Conservation (phyloP, 2,888 invertebrate genomes). For the Drosophila recens region DNA sequence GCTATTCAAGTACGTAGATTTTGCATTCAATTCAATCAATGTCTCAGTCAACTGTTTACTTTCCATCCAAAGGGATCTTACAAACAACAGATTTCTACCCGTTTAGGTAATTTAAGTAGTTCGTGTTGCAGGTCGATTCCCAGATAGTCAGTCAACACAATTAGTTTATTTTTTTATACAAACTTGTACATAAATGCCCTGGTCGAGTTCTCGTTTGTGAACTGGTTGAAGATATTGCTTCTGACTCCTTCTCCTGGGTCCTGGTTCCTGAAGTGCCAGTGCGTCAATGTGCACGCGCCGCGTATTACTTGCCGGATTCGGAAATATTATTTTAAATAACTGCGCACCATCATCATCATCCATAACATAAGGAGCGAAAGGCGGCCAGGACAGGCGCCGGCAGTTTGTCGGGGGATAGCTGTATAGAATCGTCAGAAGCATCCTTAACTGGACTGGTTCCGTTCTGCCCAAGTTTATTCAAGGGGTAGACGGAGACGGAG, state of each 20-base stretch:
- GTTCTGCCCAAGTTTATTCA: conserved; percentile 20
- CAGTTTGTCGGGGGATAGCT: conserved; percentile 28
- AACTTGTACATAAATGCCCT: neutral
- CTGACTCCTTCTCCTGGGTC: no score
- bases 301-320: conserved; percentile 76
- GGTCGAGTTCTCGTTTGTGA: neutral
- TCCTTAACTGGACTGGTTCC: conserved; percentile 41
- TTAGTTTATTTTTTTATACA: neutral
- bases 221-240: neutral
- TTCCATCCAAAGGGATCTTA: no score
- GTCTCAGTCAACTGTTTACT: no score
- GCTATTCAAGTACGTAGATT: no score
- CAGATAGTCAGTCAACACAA: neutral
- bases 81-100: no score
- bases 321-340: conserved; percentile 80
- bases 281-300: conserved; percentile 59
- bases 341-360: conserved; percentile 55
- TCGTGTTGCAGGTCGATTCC: neutral
- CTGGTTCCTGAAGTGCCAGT: conserved; percentile 1
- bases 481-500: no score
- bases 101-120: neutral
- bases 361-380: conserved; percentile 30
- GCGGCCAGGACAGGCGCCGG: conserved; percentile 24
- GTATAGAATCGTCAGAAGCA: conserved; percentile 21
- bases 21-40: no score